Evolutionary conservation across 2,888 invertebrate genomes (phyloP).

Genomic region (Conus canariensis): DNA sequence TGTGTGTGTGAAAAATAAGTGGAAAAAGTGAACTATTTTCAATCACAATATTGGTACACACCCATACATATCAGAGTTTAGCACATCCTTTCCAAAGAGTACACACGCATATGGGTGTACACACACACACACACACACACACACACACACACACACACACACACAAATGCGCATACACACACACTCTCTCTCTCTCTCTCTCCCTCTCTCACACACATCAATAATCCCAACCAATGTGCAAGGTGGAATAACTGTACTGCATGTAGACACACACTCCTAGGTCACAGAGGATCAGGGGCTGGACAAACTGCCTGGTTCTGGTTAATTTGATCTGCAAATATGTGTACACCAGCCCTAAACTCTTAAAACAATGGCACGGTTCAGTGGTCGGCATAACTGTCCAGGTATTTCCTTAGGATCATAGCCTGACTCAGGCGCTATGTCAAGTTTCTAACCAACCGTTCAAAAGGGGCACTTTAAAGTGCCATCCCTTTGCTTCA

Average conservation of each 20-base stretch:
- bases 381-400: background rate
- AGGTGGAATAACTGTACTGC: background rate
- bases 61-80: too few relatives aligned
- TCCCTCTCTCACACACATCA: too few relatives aligned
- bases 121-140: too few relatives aligned
- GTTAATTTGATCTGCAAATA: conserved; percentile 36
- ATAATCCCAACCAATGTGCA: too few relatives aligned
- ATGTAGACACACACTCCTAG: background rate
- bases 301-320: background rate
- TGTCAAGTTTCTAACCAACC: background rate
- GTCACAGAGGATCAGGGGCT: background rate
- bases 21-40: too few relatives aligned
- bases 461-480: background rate
- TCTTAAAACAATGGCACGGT: conserved; percentile 20
- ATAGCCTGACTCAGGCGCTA: background rate
- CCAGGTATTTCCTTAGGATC: conserved; percentile 12
- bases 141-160: too few relatives aligned
- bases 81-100: too few relatives aligned
- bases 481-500: background rate
- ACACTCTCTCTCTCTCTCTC: too few relatives aligned
- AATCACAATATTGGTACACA: too few relatives aligned
- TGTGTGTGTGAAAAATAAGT: too few relatives aligned
- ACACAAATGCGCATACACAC: too few relatives aligned
- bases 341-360: conserved; percentile 24
- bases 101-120: too few relatives aligned